A percentile compares a stretch with the other conserved stretches of the same genome.
Evolutionary conservation across 2,888 invertebrate species (phyloP).

Genomic region (Tetrapedia diversipes): DNA sequence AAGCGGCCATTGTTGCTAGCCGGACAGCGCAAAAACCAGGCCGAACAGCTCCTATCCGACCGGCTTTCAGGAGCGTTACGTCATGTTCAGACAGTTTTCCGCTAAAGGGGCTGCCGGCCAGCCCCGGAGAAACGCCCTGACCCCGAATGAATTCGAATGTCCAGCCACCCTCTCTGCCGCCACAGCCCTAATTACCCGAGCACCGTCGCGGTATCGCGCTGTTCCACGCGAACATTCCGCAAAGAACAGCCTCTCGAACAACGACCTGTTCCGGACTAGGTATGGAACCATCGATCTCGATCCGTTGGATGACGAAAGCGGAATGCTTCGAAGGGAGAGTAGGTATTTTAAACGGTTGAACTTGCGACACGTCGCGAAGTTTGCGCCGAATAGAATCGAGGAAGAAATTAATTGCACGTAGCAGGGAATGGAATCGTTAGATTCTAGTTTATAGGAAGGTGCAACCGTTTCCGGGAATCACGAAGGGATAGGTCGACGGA

Average conservation of each 20-base stretch:
- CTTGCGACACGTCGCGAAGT: too few species aligned
- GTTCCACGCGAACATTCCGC: slow-evolving; percentile 13
- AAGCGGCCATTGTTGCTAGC: slow-evolving; percentile 81
- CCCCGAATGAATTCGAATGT: slow-evolving; percentile 81
- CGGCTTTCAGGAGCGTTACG: slow-evolving; percentile 81
- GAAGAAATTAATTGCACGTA: not conserved
- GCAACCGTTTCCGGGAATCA: slow-evolving; percentile 24
- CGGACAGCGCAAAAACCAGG: slow-evolving; percentile 79
- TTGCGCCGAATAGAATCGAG: too few species aligned
- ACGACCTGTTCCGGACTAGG: slow-evolving; percentile 11
- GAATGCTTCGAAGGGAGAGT: too few species aligned
- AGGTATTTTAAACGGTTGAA: too few species aligned
- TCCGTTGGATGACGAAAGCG: too few species aligned
- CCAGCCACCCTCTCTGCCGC: slow-evolving; percentile 63
- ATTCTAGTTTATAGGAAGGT: slow-evolving; percentile 4
- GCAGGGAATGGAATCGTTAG: slow-evolving; percentile 7
- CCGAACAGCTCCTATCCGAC: slow-evolving; percentile 61
- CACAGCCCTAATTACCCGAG: slow-evolving; percentile 77
- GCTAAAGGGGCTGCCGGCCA: slow-evolving; percentile 60
- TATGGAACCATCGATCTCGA: not conserved
- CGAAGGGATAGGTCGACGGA: slow-evolving; percentile 25
- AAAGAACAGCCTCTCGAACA: slow-evolving; percentile 23
- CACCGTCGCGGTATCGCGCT: slow-evolving; percentile 56
- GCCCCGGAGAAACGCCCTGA: slow-evolving; percentile 44
- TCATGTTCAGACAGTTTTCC: slow-evolving; percentile 82